These are phyloP conservation scores for Hyppa rectilinea DNA, from an alignment of 2,888 invertebrate species.

Conservation along the genomic window DNA sequence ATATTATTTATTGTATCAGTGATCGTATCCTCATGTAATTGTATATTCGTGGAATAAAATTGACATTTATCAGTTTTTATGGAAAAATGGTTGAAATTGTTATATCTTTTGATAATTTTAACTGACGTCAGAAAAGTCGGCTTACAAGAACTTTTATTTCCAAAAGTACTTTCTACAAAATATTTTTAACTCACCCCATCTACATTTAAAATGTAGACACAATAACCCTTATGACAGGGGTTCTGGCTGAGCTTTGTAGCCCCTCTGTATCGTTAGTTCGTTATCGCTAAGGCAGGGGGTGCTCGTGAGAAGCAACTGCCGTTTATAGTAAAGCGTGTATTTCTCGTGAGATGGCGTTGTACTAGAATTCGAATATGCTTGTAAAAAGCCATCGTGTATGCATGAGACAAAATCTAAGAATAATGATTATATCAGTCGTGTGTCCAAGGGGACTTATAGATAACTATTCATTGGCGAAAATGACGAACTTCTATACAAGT, in stretches of 20 bases:
- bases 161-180: not conserved
- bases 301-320: slow-evolving; percentile 14
- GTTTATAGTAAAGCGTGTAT: slow-evolving; percentile 8
- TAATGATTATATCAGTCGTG: not conserved
- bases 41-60: not conserved
- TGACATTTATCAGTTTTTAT: not conserved
- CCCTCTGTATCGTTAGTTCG: slow-evolving; percentile 43
- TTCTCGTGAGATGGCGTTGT: slow-evolving; percentile 62
- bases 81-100: not conserved
- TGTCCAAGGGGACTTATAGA: no score
- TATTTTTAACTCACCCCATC: slow-evolving; percentile 48
- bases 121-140: not conserved
- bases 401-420: not conserved
- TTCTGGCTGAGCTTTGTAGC: not conserved
- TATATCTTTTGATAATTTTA: not conserved
- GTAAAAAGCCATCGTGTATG: no score
- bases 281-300: slow-evolving; percentile 58
- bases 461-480: not conserved
- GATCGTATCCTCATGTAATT: not conserved
- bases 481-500: not conserved
- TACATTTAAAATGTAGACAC: slow-evolving; percentile 30
- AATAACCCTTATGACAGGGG: slow-evolving; percentile 33
- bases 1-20: not conserved
- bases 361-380: not conserved
- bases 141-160: not conserved